Conservation (phyloP, 2,888 invertebrate genomes). For the Gastracanthus pulcherrimus region DNA sequence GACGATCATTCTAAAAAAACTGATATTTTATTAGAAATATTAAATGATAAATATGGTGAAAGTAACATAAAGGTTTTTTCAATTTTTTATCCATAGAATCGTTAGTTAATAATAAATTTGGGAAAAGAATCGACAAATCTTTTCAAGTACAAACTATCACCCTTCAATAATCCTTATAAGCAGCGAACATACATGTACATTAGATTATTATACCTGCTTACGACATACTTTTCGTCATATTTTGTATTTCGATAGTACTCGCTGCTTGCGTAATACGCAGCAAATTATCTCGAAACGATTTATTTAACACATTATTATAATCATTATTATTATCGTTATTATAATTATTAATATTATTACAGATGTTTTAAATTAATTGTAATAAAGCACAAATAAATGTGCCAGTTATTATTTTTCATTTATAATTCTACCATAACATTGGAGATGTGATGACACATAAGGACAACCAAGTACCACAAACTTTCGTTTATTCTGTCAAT, state of each 20-base stretch:
- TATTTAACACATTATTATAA: conserved; percentile 40
- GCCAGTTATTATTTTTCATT: conserved; percentile 43
- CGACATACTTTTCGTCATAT: conserved; percentile 15
- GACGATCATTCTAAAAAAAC: conserved; percentile 47
- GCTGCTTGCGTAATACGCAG: conserved; percentile 29
- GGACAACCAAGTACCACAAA: conserved; percentile 41
- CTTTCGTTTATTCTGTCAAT: conserved; percentile 25
- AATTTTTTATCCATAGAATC: conserved; percentile 18
- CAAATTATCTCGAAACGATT: conserved; percentile 33
- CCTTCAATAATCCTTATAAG: conserved; percentile 41
- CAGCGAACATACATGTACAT: conserved; percentile 49
- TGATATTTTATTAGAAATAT: conserved; percentile 51
- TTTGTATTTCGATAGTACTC: conserved; percentile 23
- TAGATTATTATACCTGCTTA: conserved; percentile 37
- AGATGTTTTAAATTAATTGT: conserved; percentile 44
- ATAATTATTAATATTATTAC: conserved; percentile 44
- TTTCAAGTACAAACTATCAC: conserved; percentile 60
- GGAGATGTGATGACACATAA: conserved; percentile 39
- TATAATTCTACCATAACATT: conserved; percentile 47
- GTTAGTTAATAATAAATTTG: conserved; percentile 43
- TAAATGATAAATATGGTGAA: conserved; percentile 45
- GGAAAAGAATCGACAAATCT: conserved; percentile 56
- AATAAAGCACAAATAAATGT: conserved; percentile 49
- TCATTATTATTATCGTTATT: conserved; percentile 30
- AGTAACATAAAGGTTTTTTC: conserved; percentile 40